Percentiles rank a stretch among this genome's conserved stretches.
phyloP scores from a whole-genome alignment of 2,113 vertebrate genomes.

The Nansenia antarctica region DNA sequence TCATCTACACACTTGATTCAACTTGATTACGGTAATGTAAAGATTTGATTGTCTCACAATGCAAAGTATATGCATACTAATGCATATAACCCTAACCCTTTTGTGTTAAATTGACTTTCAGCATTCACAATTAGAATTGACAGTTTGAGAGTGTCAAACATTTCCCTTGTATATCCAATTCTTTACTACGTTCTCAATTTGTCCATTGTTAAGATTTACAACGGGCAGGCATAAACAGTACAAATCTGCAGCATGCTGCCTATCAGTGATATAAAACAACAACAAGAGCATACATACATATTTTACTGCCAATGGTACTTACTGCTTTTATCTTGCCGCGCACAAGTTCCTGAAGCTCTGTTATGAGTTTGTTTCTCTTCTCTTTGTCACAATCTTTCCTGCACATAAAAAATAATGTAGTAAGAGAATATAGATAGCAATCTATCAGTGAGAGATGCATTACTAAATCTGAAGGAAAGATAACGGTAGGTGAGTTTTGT shows the following conservation, averaged over 20 bases:
- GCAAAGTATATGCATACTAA: not conserved
- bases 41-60: not conserved
- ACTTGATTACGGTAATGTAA: no score
- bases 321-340: slow-evolving; percentile 89
- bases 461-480: no score
- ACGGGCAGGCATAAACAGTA: no score
- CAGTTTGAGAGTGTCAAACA: no score
- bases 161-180: not conserved
- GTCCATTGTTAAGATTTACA: not conserved
- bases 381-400: slow-evolving; percentile 89
- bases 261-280: not conserved
- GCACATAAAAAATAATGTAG: slow-evolving; percentile 35
- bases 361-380: slow-evolving; percentile 82
- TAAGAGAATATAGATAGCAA: no score
- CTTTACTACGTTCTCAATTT: not conserved
- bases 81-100: no score
- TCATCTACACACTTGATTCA: not conserved
- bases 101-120: not conserved
- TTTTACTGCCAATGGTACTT: slow-evolving; percentile 45
- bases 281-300: no score
- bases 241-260: not conserved
- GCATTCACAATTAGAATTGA: not conserved
- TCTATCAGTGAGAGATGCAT: no score
- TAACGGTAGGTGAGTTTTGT: no score
- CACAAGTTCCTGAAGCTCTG: slow-evolving; percentile 84